Evolutionary conservation across 2,113 vertebrate species (phyloP).

Genomic region (Tor tambroides): DNA sequence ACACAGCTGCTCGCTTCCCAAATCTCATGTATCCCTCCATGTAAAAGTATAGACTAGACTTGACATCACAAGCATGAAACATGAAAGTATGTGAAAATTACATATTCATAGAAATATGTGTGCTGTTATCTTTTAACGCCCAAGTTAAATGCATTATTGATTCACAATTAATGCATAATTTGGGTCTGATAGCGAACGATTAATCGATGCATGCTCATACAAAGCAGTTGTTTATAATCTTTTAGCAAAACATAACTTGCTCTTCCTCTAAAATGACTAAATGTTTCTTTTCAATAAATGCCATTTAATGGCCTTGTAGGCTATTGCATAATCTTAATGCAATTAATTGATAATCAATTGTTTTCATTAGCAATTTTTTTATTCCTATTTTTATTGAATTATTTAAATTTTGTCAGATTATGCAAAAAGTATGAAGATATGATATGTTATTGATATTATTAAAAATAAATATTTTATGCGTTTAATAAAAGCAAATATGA

Average conservation of each 20-base stretch:
- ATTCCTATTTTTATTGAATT: neutral
- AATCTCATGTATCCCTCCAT: constrained; percentile 18
- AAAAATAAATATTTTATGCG: neutral
- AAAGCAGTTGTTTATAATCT: neutral
- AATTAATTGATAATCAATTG: neutral
- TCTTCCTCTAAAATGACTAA: neutral
- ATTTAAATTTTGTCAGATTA: neutral
- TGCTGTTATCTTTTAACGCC: neutral
- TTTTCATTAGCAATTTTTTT: too few relatives aligned
- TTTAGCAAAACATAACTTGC: neutral
- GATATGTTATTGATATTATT: neutral
- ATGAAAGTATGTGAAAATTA: neutral
- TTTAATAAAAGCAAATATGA: too few relatives aligned
- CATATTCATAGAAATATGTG: neutral
- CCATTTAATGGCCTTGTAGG: neutral
- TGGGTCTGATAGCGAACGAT: neutral
- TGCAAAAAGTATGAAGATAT: neutral
- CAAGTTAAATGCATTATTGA: neutral
- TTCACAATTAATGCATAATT: neutral
- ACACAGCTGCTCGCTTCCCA: constrained; percentile 18
- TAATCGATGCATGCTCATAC: neutral
- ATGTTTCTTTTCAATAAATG: neutral
- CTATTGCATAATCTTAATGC: neutral
- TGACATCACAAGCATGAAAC: neutral
- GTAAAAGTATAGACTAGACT: neutral